These are phyloP conservation scores for Thripadectes ignobilis DNA, from an alignment of 2,797 vertebrate species.

Conservation along the genomic window DNA sequence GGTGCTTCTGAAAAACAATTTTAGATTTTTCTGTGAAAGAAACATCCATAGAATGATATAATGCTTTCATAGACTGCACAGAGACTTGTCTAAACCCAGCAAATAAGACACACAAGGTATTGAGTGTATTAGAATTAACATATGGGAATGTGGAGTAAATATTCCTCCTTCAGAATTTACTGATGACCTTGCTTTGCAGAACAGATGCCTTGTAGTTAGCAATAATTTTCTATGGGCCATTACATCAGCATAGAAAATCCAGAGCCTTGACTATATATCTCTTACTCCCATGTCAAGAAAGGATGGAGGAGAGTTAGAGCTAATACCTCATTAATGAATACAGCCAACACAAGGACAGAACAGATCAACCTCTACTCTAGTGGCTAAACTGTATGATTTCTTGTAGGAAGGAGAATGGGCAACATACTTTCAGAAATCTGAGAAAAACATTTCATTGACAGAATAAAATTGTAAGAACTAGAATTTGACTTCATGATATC, in stretches of 20 bases:
- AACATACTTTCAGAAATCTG: background rate
- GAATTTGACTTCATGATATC: background rate
- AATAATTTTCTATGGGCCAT: background rate
- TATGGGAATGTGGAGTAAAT: background rate
- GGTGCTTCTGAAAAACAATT: background rate
- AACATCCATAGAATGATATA: background rate
- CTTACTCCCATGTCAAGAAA: background rate
- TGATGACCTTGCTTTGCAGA: background rate
- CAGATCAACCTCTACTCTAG: background rate
- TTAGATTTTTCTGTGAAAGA: background rate
- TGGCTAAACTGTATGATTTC: background rate
- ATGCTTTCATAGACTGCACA: background rate
- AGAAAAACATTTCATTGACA: rapidly evolving
- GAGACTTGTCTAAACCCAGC: background rate
- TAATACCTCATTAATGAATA: background rate
- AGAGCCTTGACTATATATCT: background rate
- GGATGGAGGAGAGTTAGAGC: background rate
- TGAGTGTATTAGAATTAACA: background rate
- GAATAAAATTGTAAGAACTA: background rate
- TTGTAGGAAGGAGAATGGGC: background rate
- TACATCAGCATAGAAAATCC: background rate
- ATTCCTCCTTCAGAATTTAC: background rate
- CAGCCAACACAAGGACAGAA: background rate
- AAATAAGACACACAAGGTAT: background rate
- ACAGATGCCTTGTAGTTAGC: background rate